These are phyloP conservation scores for Aspidiotus rigidus DNA, from an alignment of 2,888 invertebrate species.

Conservation along the genomic window DNA sequence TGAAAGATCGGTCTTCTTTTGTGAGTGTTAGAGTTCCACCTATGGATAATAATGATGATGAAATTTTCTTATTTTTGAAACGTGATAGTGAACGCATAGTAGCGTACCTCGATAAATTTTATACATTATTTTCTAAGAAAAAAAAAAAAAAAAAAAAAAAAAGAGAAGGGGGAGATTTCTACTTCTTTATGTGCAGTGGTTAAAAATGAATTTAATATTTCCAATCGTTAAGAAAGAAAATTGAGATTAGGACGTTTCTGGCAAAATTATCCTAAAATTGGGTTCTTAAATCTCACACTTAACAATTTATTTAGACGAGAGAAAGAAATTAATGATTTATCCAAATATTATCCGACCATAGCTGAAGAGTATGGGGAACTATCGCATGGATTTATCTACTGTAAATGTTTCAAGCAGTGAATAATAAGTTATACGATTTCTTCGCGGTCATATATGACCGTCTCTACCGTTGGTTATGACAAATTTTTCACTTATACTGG, in stretches of 20 bases:
- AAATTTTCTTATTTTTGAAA: slow-evolving; percentile 1
- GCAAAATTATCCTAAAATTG: slow-evolving; percentile 1
- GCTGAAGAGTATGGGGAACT: slow-evolving; percentile 1
- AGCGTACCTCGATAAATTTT: neutral
- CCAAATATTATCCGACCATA: neutral
- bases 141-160: too few relatives aligned
- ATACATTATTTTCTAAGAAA: too few relatives aligned
- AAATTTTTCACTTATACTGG: too few relatives aligned
- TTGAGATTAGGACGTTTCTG: neutral
- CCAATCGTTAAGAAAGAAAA: neutral
- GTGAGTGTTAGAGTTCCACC: too few relatives aligned
- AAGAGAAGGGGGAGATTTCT: too few relatives aligned
- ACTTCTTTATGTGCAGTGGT: too few relatives aligned
- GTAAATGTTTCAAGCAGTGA: neutral
- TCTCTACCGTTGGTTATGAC: too few relatives aligned
- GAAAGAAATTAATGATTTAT: neutral
- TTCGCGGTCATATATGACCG: too few relatives aligned
- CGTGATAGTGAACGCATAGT: neutral
- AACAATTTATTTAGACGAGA: neutral
- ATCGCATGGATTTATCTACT: neutral
- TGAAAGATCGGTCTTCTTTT: too few relatives aligned
- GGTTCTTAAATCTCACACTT: neutral
- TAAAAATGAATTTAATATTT: too few relatives aligned
- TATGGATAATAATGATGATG: neutral
- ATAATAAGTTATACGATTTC: neutral